A percentile compares a stretch with the other conserved stretches of the same genome.
Evolutionary conservation across 1,140 invertebrate species (phyloP).

Genomic region (Eurosta solidaginis): DNA sequence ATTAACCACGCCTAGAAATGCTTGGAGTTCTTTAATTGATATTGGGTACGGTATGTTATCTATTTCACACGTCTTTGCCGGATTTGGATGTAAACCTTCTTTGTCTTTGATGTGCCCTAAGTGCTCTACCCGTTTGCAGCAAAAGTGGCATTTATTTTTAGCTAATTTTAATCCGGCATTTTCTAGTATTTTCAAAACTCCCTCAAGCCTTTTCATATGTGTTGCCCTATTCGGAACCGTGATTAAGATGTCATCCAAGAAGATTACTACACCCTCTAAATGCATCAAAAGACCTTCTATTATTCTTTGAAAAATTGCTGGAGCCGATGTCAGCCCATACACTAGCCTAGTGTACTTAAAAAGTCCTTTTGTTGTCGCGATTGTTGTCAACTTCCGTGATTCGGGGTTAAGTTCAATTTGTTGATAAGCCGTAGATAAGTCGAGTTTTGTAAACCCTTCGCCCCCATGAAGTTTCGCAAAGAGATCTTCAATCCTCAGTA

Average conservation of each 20-base stretch:
- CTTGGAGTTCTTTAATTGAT: conserved; percentile 42
- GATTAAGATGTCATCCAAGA: conserved; percentile 46
- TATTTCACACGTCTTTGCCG: conserved; percentile 41
- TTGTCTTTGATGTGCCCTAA: conserved; percentile 46
- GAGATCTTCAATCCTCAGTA: conserved; percentile 20
- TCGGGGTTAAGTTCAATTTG: conserved; percentile 38
- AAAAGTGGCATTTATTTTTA: conserved; percentile 38
- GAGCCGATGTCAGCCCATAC: too few relatives aligned
- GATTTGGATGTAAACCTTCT: conserved; percentile 38
- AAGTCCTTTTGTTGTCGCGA: conserved; percentile 39
- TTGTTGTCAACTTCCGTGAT: conserved; percentile 37
- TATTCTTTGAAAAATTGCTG: too few relatives aligned
- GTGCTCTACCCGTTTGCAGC: conserved; percentile 42
- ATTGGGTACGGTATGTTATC: conserved; percentile 36
- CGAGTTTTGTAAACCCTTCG: conserved; percentile 40
- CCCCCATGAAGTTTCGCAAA: too few relatives aligned
- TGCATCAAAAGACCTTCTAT: conserved; percentile 36
- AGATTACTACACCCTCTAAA: conserved; percentile 41
- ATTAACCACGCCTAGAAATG: conserved; percentile 47
- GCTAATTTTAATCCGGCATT: conserved; percentile 42
- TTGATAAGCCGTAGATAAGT: conserved; percentile 42
- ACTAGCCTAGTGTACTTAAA: conserved; percentile 38
- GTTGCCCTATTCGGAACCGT: conserved; percentile 29
- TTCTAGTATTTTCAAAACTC: conserved; percentile 39
- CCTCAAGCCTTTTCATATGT: conserved; percentile 35